Evolutionary conservation across 2,888 invertebrate species (phyloP), one percentile per base, ranked within the genome.

Genomic region (Digitonthophagus gazella): DNA sequence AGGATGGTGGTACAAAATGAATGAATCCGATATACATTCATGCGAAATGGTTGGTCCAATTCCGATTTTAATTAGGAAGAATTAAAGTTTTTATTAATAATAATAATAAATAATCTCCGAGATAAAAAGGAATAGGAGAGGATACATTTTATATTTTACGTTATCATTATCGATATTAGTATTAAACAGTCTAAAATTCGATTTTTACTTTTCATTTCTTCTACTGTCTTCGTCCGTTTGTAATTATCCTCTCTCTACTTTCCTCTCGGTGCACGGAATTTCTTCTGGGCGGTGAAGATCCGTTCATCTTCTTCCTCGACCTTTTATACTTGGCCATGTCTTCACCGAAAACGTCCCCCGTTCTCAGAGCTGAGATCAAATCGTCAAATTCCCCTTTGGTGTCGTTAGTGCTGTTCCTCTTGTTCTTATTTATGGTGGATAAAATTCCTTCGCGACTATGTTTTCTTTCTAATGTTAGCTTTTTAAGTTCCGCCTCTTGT

Each of bases 271-370:
- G 87, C 16, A 86, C 83, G 72, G 87, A 87, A 75, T 89, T 89
- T 65, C 87, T 80, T 1, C 89, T 84, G 0, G 89, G 88, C 2
- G 89, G 89, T 0, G 90, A 89, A 70, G 87, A 88, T 58, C 86
- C 86, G 0, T 84, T 83, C 22, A 90, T 85, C 44, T 89, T 86
- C 76, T 91, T 90, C 73, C 92, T 86, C 61, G 91, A 92, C 67
- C 93, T 84, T 76, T 93, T 92, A 79, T 96, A 94, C 83, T 97
- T 97, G 67, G 96, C 96, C 77, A 97, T 94, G 80, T 97, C 97
- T 79, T 97, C 97, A 0, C 96, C 96, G 79, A 97, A 97, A 0
- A 97, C 96, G 78, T 97, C 96, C 0, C 97, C 97, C 0, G 97
- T 97, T 70, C 97, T 84, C 66, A 97, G 82, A 0, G 97, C 97